phyloP scores from a whole-genome alignment of 2,797 vertebrate genomes.

The Bryconaethiops microstoma region DNA sequence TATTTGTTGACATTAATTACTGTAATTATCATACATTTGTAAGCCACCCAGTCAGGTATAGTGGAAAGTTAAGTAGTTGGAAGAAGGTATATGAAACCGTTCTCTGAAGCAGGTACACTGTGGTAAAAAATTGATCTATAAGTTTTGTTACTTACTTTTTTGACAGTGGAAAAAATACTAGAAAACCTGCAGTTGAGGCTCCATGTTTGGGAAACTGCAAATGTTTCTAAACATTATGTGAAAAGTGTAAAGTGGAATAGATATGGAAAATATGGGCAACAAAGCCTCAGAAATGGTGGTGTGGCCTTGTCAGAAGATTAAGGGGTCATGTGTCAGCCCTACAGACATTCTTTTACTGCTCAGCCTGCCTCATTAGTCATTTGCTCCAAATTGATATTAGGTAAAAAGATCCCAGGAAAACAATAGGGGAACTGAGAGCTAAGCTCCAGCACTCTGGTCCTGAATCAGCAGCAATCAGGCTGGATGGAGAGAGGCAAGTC shows the following conservation, averaged over 20 bases:
- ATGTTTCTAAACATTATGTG: neutral
- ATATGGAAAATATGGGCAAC: neutral
- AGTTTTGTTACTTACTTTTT: neutral
- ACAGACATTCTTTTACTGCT: constrained; percentile 38
- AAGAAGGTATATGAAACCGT: neutral
- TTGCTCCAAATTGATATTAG: constrained; percentile 43
- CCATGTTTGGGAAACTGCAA: neutral
- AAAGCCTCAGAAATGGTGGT: constrained; percentile 6
- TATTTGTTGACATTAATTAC: neutral
- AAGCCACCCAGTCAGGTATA: neutral
- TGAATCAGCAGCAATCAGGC: constrained; percentile 50
- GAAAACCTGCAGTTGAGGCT: neutral
- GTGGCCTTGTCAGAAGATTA: constrained; percentile 16
- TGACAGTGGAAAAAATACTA: neutral
- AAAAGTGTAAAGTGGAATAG: neutral
- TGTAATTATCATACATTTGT: neutral
- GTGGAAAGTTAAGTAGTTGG: neutral
- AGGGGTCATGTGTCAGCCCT: constrained; percentile 13
- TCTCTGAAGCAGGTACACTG: constrained; percentile 9
- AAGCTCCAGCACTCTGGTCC: constrained; percentile 46
- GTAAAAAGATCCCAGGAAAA: constrained; percentile 48
- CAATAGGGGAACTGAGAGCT: constrained; percentile 47
- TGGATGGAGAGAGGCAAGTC: constrained; percentile 38
- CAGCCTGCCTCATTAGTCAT: constrained; percentile 48
- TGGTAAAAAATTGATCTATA: constrained; percentile 19